Evolutionary conservation across 1,140 invertebrate genomes (phyloP), one percentile per base, ranked within the genome.

Genomic region (Papilio machaon): DNA sequence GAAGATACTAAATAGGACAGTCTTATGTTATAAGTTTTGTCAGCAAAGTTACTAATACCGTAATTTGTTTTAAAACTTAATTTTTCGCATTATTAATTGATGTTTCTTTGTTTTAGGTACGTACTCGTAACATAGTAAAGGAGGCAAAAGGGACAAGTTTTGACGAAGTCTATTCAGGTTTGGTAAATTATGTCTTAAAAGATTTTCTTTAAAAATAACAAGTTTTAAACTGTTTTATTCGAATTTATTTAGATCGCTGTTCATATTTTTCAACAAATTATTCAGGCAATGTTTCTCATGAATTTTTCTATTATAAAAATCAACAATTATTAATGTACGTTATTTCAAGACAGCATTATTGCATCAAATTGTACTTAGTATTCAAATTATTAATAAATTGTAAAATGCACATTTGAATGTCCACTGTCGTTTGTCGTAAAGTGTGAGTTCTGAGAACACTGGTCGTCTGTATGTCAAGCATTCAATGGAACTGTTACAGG

Each of bases 31-130:
- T 19, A 7, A n/a, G 17, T 58, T 9, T 8, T 58, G 54, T 58
- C 7, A 19, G 54, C 54, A 10, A 52, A 5, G 2, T 17, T n/a
- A n/a, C 17, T 58, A 19, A 19, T 17, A 19, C 54, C 1, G 54
- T 58, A 8, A 19, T 58, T 58, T 58, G n/a, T 58, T 58, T 58
- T 58, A 58, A n/a, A 19, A 19, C 6, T 58, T 0, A 19, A 19
- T 58, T 58, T 17, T 58, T 58, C 54, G 7, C n/a, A 64, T 64
- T 81, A 79, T 38, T 82, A 78, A 70, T 82, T 30, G 77, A 81
- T 52, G 15, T 76, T 81, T 82, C 30, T 64, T 83, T 85, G 75
- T 83, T 76, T 85, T 78, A 85, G 86, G 85, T 87, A 86, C 46
- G 86, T 87, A n/a, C n/a, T n/a, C n/a, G n/a, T n/a, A 83, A 15